Evolutionary conservation across 2,797 vertebrate genomes (phyloP), one percentile per base, ranked within the genome.

Genomic region (Hydrolagus colliei): DNA sequence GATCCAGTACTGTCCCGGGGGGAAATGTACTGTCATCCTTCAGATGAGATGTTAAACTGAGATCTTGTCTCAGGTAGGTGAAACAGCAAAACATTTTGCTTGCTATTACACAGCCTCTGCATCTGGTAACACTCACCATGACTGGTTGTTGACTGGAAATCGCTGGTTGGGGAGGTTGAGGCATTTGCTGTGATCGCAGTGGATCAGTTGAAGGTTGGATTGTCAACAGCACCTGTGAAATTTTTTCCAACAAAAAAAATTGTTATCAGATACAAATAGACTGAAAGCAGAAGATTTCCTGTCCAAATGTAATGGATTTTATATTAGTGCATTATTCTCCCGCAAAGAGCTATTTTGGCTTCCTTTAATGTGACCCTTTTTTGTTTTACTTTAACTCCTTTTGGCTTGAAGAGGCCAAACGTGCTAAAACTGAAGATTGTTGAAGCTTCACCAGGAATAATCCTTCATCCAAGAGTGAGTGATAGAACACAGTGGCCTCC

Each of bases 71-170:
- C 41, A 52, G 41, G 41, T 52, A 6, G 41, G 6, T 52, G 41
- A 52, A 52, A 52, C 41, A 52, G 41, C 41, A 52, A 6, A 3
- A 52, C 2, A 6, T 52, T 6, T 52, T 52, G 41, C 41, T 52
- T 52, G 41, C 41, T 52, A 52, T 52, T 3, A 52, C 41, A 52
- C 41, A 52, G 41, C 41, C 2, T 52, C 41, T 52, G 41, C 41
- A 9, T 35, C 32, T 12, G 18, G 14, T 5, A 62, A 41, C 82
- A 90, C 92, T 9, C 91, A 97, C 96, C 96, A 95, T 93, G 72
- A 92, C 73, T 61, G 95, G 86, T 87, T 94, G 95, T 90, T 95
- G 95, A 88, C 92, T 94, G 91, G 95, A 92, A 88, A 93, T 91
- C 52, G 94, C 41, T 52, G 41, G 41, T 52, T 52, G 41, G 41